Evolutionary conservation across 2,888 invertebrate species (phyloP).

Genomic region (Macrophya alboannulata): DNA sequence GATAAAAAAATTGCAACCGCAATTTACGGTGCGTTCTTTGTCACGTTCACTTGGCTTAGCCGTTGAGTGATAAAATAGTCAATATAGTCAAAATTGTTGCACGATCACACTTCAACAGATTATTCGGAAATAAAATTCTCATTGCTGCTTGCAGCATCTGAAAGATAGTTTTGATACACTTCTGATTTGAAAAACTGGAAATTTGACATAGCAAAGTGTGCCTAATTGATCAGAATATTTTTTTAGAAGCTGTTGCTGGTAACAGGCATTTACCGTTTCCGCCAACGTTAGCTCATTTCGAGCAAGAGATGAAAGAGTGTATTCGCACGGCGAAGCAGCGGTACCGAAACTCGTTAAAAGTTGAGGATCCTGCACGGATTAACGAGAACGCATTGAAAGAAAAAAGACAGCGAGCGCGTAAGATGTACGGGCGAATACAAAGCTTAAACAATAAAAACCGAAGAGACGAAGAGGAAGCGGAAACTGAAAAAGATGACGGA

Average conservation of each 20-base stretch:
- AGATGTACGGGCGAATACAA: neutral
- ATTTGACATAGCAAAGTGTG: neutral
- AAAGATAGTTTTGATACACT: neutral
- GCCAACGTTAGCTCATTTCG: conserved; percentile 16
- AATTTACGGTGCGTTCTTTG: neutral
- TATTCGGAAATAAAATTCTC: too few species aligned
- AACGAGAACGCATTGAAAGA: neutral
- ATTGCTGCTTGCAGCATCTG: too few species aligned
- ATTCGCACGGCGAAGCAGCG: conserved; percentile 1
- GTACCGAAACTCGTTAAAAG: neutral
- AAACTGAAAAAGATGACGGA: neutral
- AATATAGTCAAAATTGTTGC: neutral
- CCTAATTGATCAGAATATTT: neutral
- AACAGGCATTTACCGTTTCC: neutral
- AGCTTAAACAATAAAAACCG: neutral
- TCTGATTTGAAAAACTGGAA: neutral
- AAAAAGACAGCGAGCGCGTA: neutral
- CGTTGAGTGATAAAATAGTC: neutral
- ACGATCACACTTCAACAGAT: neutral
- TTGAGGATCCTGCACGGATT: neutral
- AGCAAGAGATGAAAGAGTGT: neutral
- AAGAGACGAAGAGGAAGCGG: neutral
- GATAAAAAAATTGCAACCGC: conserved; percentile 14
- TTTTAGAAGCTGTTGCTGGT: neutral
- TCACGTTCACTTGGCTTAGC: neutral